Percentiles rank a stretch among this genome's conserved stretches.
Conservation (phyloP, 1,140 invertebrate genomes). For the Neodiprion fabricii region DNA sequence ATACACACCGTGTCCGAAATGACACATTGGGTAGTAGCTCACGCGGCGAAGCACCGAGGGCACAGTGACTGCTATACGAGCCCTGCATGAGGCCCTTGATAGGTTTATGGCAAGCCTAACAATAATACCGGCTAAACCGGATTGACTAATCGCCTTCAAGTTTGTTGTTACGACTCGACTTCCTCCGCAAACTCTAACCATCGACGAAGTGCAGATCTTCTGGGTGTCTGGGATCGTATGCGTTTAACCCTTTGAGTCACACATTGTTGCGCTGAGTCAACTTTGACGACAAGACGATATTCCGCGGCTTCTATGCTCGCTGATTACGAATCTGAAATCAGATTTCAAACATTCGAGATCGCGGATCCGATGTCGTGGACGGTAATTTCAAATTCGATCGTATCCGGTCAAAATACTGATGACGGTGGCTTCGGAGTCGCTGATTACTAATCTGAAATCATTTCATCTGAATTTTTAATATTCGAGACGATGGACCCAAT, state of each 20-base stretch:
- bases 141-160: neutral
- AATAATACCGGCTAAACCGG: neutral
- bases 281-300: too few relatives aligned
- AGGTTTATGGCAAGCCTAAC: neutral
- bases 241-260: too few relatives aligned
- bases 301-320: too few relatives aligned
- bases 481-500: neutral
- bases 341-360: too few relatives aligned
- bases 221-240: neutral
- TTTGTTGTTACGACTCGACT: neutral
- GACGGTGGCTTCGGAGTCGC: too few relatives aligned
- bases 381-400: too few relatives aligned
- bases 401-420: too few relatives aligned
- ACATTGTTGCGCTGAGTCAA: too few relatives aligned
- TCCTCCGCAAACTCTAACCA: conserved; percentile 2
- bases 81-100: neutral
- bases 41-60: neutral
- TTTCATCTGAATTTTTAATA: too few relatives aligned
- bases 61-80: neutral
- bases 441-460: too few relatives aligned
- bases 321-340: too few relatives aligned
- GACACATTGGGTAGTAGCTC: conserved; percentile 2
- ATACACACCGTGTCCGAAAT: neutral
- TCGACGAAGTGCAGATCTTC: neutral
- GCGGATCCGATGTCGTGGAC: too few relatives aligned